Conservation (phyloP, 2,113 vertebrate species). For the Crotophaga sulcirostris region DNA sequence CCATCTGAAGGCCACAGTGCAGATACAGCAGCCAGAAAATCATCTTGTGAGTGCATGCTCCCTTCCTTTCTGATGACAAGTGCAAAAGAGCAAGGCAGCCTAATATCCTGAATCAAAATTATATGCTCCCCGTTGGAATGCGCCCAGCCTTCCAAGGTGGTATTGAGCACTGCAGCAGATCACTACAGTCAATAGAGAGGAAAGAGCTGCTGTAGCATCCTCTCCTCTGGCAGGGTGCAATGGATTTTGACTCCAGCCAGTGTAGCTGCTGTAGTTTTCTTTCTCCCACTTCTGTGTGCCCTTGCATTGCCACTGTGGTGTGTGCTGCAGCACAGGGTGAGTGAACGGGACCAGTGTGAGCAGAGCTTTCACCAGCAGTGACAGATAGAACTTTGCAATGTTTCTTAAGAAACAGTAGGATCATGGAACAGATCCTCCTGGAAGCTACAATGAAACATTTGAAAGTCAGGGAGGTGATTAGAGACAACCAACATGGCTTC, state of each 20-base stretch:
- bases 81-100: neutral
- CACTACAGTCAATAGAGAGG: neutral
- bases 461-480: too few species aligned
- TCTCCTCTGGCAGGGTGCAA: neutral
- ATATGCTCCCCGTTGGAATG: neutral
- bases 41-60: neutral
- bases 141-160: neutral
- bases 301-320: neutral
- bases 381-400: neutral
- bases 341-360: neutral
- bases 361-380: neutral
- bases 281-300: neutral
- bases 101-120: neutral
- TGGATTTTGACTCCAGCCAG: neutral
- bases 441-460: too few species aligned
- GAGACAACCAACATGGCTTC: too few species aligned
- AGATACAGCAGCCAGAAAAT: neutral
- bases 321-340: rapidly evolving
- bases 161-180: neutral
- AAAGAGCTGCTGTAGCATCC: neutral
- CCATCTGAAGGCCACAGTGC: neutral
- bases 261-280: neutral
- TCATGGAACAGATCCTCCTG: neutral
- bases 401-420: neutral
- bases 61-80: neutral